Evolutionary conservation across 2,888 invertebrate genomes (phyloP).

Genomic region (Chloroclystis v-ata): DNA sequence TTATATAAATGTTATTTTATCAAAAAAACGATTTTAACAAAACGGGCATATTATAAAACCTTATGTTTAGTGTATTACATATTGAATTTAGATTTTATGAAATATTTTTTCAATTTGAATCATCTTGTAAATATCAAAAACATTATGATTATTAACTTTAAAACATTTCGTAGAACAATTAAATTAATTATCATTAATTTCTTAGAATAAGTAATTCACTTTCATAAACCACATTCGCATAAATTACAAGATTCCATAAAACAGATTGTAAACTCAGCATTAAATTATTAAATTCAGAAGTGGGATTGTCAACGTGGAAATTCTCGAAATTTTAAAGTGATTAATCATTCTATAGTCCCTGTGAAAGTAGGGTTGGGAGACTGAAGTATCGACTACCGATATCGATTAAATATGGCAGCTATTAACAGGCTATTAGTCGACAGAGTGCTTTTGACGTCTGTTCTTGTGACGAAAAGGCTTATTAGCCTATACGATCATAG

Average conservation of each 20-base stretch:
- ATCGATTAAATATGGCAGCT: conserved; percentile 12
- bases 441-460: conserved; percentile 12
- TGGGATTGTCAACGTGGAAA: conserved; percentile 37
- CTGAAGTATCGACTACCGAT: conserved; percentile 21
- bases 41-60: no score
- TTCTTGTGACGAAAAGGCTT: conserved; percentile 30
- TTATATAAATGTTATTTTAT: no score
- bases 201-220: neutral
- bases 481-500: conserved; percentile 41
- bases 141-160: no score
- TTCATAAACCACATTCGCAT: conserved; percentile 11
- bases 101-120: no score
- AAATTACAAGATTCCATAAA: conserved; percentile 26
- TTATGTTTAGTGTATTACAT: no score
- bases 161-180: neutral
- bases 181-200: no score
- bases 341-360: conserved; percentile 45
- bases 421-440: conserved; percentile 8
- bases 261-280: conserved; percentile 31
- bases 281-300: conserved; percentile 40
- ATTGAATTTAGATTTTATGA: no score
- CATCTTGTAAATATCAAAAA: no score
- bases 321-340: conserved; percentile 42
- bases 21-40: no score
- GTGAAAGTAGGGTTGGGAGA: conserved; percentile 23